These are phyloP conservation scores for Himalopsyche phryganea DNA, from an alignment of 1,140 invertebrate genomes.

Conservation along the genomic window DNA sequence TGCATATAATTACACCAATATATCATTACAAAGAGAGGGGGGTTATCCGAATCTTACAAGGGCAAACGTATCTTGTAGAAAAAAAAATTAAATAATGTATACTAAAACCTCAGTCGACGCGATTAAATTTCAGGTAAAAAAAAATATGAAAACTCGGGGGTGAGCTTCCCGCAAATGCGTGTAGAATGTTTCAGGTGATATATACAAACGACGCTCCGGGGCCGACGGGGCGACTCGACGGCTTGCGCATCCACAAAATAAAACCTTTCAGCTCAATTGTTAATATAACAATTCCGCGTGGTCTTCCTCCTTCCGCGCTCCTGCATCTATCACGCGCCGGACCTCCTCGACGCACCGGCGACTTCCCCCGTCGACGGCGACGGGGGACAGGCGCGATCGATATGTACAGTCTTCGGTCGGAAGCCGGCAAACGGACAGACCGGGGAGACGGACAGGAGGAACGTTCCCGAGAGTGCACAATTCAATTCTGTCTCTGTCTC, in stretches of 20 bases:
- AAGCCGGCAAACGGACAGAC: too few species aligned
- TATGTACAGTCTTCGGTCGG: too few species aligned
- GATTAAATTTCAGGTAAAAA: conserved; percentile 13
- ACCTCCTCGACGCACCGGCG: background rate
- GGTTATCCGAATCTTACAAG: conserved; percentile 11
- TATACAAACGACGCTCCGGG: conserved; percentile 8
- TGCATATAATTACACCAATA: too few species aligned
- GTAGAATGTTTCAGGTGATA: conserved; percentile 30
- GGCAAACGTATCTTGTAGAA: conserved; percentile 2
- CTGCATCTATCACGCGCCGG: background rate
- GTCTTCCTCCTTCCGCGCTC: background rate
- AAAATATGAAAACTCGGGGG: background rate
- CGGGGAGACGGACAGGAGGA: too few species aligned
- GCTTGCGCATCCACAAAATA: too few species aligned
- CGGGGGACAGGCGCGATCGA: background rate
- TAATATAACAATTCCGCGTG: conserved; percentile 32
- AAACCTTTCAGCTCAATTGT: conserved; percentile 25
- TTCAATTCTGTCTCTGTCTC: too few species aligned
- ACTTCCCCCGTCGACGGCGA: background rate
- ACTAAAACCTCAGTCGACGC: conserved; percentile 16
- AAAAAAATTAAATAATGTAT: conserved; percentile 13
- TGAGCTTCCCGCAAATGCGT: conserved; percentile 28
- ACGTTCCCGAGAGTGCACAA: too few species aligned
- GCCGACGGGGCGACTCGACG: too few species aligned
- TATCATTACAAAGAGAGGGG: background rate